Evolutionary conservation across 2,888 invertebrate species (phyloP), one percentile per base, ranked within the genome.

Genomic region (Sarcophaga subvicina): DNA sequence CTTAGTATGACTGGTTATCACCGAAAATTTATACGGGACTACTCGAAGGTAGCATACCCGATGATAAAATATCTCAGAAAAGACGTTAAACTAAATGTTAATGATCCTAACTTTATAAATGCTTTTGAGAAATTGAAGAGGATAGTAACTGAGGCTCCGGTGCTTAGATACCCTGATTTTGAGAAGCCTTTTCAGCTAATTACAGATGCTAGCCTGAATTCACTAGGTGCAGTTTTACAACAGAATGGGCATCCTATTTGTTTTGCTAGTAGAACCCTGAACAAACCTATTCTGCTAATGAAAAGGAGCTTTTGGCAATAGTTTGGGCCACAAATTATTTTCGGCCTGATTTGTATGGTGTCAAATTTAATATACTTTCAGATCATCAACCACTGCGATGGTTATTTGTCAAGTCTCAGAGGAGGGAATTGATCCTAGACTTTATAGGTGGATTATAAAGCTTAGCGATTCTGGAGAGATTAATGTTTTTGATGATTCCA

Each of bases 11-110:
- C 1, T 22, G 22, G 22, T 22, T 22, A 88, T 27, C 90, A 90
- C 72, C 80, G 89, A 12, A 89, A 89, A 81, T 90, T 90, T 63
- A 85, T 88, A 12, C 83, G 76, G 66, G 87, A 89, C 66, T 88
- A 86, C 63, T 82, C 88, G 6, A 88, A 87, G 64, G 73, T 87
- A 37, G 86, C 88, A 4, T 78, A 72, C 22, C 22, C 78, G 4
- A 83, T 80, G 64, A 76, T 71, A 37, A 71, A 60, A 69, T 83
- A 73, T 63, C 37, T 80, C 3, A 72, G 60, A 45, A 86, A 77
- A 45, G 69, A 17, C 11, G 20, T 47, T 11, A 66, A 60, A 69
- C 14, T 81, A 5, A 75, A 83, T 20, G n/a, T 25, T 2, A 84
- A 76, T 47, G 84, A 84, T 67, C 49, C 79, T 5, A 81, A 80